These are phyloP conservation scores for Elysia crispata DNA, from an alignment of 2,888 invertebrate species.

Conservation along the genomic window DNA sequence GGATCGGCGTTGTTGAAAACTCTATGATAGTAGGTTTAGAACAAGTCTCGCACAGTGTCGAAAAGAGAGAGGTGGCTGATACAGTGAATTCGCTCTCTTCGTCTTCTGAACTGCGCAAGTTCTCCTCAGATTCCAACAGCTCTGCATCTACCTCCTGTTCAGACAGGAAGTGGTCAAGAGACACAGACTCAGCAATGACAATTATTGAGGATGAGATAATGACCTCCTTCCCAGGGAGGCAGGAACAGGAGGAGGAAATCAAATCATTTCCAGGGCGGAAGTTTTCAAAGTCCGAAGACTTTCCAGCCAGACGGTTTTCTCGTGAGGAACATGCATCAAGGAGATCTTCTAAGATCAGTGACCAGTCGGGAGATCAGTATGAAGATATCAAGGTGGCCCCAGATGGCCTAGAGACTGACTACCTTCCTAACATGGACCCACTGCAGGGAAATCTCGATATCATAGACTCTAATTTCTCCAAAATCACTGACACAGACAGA, in stretches of 20 bases:
- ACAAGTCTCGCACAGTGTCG: too few species aligned
- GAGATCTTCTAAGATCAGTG: conserved; percentile 25
- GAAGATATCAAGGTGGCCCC: conserved; percentile 16
- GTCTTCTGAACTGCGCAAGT: not conserved
- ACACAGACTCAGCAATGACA: conserved; percentile 30
- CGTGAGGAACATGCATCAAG: conserved; percentile 41
- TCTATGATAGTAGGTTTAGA: too few species aligned
- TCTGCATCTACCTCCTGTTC: conserved; percentile 15
- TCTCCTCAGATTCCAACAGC: not conserved
- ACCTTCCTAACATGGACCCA: conserved; percentile 68
- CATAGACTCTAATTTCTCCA: conserved; percentile 53
- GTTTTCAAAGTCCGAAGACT: conserved; percentile 48
- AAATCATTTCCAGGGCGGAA: conserved; percentile 44
- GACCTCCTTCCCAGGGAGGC: conserved; percentile 42
- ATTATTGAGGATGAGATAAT: conserved; percentile 43
- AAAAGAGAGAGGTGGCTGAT: too few species aligned
- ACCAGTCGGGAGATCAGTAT: not conserved
- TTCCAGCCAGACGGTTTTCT: conserved; percentile 42
- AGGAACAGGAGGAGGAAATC: conserved; percentile 32
- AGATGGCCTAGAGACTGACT: conserved; percentile 67
- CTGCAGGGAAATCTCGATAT: conserved; percentile 66
- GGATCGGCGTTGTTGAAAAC: too few species aligned
- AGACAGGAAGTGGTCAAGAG: conserved; percentile 27
- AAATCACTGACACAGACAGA: conserved; percentile 62
- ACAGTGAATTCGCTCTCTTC: too few species aligned